phyloP scores from a whole-genome alignment of 2,888 invertebrate genomes.

The Nemotelus pantherinus region DNA sequence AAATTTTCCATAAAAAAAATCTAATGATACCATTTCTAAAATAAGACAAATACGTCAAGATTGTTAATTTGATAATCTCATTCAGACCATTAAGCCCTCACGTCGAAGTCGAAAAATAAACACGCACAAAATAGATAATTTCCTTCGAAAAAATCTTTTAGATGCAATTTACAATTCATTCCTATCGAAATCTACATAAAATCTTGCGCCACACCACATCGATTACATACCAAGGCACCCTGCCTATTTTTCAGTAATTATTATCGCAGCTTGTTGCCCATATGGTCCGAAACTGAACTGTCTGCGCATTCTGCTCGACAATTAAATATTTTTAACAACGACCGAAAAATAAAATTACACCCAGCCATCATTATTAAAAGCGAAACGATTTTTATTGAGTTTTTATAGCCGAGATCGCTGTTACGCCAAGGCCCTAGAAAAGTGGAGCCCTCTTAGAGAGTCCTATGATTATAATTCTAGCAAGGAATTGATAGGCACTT shows the following conservation, averaged over 20 bases:
- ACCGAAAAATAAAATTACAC: neutral
- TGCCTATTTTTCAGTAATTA: neutral
- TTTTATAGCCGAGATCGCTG: neutral
- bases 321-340: too few relatives aligned
- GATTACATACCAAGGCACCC: neutral
- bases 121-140: too few relatives aligned
- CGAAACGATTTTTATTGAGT: constrained; percentile 22
- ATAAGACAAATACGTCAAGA: neutral
- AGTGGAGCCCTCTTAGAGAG: too few relatives aligned
- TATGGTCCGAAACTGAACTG: neutral
- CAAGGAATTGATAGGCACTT: too few relatives aligned
- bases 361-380: neutral
- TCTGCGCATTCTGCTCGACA: too few relatives aligned
- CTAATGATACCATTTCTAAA: neutral
- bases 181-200: too few relatives aligned
- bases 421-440: too few relatives aligned
- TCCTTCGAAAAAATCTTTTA: too few relatives aligned
- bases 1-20: neutral
- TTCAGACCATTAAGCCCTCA: neutral
- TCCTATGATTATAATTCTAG: too few relatives aligned
- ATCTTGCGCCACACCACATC: neutral
- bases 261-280: neutral
- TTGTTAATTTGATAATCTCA: constrained; percentile 5
- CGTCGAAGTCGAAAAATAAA: neutral
- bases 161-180: too few relatives aligned